Evolutionary conservation across 30 jellyfish, hydroid and myxozoan species (phyloP).

Genomic region (Mastigias papua): DNA sequence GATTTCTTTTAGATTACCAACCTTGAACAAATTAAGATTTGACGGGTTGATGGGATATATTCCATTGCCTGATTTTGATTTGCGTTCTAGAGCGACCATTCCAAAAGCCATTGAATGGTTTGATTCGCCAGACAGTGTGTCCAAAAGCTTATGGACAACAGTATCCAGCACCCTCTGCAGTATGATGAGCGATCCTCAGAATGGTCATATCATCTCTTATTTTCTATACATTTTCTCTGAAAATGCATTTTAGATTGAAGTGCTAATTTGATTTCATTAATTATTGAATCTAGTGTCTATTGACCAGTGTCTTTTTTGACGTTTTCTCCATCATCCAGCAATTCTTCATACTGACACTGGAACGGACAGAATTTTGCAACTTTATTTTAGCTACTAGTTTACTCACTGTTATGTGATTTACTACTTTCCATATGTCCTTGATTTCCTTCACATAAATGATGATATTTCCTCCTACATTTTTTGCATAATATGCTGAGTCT

Average conservation of each 20-base stretch:
- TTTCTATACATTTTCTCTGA: neutral
- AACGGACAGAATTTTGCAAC: too few relatives aligned
- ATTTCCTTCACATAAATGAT: too few relatives aligned
- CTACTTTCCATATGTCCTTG: too few relatives aligned
- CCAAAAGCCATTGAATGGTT: constrained; percentile 82
- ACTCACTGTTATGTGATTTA: too few relatives aligned
- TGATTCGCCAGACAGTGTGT: constrained; percentile 60
- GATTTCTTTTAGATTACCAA: neutral
- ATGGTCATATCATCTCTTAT: constrained; percentile 54
- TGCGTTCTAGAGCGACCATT: constrained; percentile 4
- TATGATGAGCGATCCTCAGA: constrained; percentile 77
- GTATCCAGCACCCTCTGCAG: constrained; percentile 81
- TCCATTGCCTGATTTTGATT: neutral
- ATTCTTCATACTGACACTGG: too few relatives aligned
- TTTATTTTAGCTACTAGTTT: too few relatives aligned
- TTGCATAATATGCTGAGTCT: too few relatives aligned
- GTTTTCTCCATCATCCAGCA: too few relatives aligned
- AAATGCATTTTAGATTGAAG: neutral
- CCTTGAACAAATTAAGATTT: neutral
- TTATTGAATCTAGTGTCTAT: too few relatives aligned
- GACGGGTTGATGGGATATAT: neutral
- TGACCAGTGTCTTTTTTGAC: too few relatives aligned
- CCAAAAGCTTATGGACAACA: constrained; percentile 56
- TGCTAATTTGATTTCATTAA: too few relatives aligned
- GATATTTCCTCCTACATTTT: too few relatives aligned